Percentiles rank a stretch among this genome's conserved stretches.
Conservation (phyloP, 2,113 vertebrate genomes). For the Anoura caudifer region DNA sequence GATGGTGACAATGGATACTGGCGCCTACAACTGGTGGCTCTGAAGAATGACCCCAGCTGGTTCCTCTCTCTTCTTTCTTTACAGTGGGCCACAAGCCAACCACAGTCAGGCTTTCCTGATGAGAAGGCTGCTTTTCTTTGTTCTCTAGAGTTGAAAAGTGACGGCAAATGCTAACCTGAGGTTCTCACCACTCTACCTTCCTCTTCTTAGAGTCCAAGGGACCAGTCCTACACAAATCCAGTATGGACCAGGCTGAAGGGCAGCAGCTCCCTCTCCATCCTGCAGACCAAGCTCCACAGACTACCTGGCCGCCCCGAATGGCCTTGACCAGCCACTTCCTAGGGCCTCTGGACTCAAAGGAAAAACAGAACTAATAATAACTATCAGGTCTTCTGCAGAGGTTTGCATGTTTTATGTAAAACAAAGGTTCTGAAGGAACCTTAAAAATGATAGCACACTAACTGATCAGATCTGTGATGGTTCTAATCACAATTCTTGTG, state of each 20-base stretch:
- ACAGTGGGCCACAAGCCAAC: neutral
- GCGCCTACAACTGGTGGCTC: neutral
- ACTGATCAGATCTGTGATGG: neutral
- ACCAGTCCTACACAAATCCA: neutral
- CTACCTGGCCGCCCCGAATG: neutral
- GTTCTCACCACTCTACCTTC: neutral
- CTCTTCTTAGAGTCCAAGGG: neutral
- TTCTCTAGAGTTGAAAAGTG: neutral
- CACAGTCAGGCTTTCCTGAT: neutral
- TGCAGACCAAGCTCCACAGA: neutral
- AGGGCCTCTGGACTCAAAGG: neutral
- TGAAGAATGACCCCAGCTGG: neutral
- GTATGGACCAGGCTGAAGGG: accelerated
- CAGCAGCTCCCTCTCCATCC: neutral
- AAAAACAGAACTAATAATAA: neutral
- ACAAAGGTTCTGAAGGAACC: neutral
- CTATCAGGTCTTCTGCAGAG: neutral
- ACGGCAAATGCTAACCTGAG: neutral
- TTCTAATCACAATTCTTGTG: neutral
- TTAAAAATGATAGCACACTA: neutral
- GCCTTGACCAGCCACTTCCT: neutral
- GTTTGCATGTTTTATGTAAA: neutral
- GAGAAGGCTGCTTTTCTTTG: neutral
- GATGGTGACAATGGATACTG: accelerated
- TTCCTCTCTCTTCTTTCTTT: neutral